Conservation (phyloP, 2,113 vertebrate species). For the Gorsachius goisagi region DNA sequence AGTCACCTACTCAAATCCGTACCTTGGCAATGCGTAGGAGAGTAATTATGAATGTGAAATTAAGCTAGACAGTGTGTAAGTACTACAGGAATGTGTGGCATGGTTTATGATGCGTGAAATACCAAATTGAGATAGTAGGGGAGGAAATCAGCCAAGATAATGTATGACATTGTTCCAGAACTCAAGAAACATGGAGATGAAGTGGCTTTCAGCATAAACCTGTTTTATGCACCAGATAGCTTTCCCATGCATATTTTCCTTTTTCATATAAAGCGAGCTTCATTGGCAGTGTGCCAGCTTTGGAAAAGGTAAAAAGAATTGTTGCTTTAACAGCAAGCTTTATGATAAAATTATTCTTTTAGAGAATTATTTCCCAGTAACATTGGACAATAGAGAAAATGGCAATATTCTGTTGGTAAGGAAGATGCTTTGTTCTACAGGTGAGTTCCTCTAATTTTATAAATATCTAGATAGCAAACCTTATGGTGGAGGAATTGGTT, state of each 20-base stretch:
- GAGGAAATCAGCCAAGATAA: constrained; percentile 13
- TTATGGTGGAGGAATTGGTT: not conserved
- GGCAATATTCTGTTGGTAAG: not conserved
- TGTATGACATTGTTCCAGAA: not conserved
- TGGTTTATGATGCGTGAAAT: not conserved
- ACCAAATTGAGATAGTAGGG: not conserved
- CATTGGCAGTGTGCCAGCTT: not conserved
- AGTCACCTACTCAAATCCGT: not conserved
- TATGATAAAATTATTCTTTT: not conserved
- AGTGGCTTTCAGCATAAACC: not conserved
- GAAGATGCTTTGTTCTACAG: not conserved
- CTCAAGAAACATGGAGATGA: not conserved
- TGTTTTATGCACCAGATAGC: not conserved
- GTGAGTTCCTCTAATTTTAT: not conserved
- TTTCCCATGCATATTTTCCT: not conserved
- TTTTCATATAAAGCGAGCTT: not conserved
- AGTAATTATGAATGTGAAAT: not conserved
- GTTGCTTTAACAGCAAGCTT: not conserved
- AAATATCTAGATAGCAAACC: not conserved
- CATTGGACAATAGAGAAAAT: not conserved
- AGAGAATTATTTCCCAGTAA: not conserved
- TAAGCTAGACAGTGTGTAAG: not conserved
- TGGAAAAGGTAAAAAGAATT: not conserved
- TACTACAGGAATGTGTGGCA: not conserved
- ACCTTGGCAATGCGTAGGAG: not conserved